Conservation (phyloP, 2,888 invertebrate species). For the Acanthosepion esculentum region DNA sequence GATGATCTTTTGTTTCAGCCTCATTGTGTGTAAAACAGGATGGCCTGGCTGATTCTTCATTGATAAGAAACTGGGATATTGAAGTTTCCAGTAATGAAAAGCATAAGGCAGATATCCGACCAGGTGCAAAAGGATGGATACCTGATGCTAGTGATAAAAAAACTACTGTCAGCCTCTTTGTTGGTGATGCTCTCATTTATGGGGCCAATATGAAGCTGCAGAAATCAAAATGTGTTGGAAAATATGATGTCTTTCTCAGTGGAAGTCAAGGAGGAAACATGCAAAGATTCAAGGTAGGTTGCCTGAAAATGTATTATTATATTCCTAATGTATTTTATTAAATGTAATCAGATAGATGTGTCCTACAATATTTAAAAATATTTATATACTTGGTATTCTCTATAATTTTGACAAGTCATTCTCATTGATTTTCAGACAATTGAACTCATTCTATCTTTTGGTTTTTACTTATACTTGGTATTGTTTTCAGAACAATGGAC, state of each 20-base stretch:
- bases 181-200: constrained; percentile 24
- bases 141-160: not conserved
- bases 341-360: no score
- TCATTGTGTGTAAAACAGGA: not conserved
- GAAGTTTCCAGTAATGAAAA: not conserved
- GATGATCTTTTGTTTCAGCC: not conserved
- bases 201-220: not conserved
- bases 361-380: no score
- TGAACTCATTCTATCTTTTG: no score
- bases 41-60: constrained; percentile 33
- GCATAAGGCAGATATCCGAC: not conserved
- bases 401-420: no score
- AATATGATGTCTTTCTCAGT: not conserved
- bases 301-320: no score
- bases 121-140: constrained; percentile 24
- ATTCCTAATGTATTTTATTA: no score
- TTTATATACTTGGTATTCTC: no score
- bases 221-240: not conserved
- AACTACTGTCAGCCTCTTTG: not conserved
- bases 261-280: no score
- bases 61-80: constrained; percentile 35
- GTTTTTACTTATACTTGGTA: no score
- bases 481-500: not conserved
- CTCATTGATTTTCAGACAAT: no score
- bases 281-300: no score